phyloP scores from a whole-genome alignment of 2,797 vertebrate species.

The Catharus ustulatus region DNA sequence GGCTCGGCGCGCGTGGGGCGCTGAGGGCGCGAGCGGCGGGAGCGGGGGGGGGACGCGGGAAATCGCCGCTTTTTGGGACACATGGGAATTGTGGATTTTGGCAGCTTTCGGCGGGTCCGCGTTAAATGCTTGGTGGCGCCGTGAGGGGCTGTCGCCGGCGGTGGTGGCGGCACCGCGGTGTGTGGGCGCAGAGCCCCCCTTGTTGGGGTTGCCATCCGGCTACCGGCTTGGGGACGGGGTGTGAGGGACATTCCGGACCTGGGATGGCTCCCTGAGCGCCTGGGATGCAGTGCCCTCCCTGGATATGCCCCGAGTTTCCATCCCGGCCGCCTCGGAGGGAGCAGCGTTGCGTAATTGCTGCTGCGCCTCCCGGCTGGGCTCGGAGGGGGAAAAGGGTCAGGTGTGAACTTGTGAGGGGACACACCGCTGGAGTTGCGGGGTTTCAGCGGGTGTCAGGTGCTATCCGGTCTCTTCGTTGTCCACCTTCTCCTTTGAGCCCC shows the following conservation, averaged over 20 bases:
- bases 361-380: not conserved
- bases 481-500: rapidly evolving
- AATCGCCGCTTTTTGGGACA: rapidly evolving
- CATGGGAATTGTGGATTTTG: rapidly evolving
- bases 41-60: not conserved
- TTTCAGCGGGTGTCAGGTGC: rapidly evolving
- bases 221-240: rapidly evolving
- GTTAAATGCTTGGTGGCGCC: rapidly evolving
- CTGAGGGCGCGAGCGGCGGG: not conserved
- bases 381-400: not conserved
- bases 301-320: not conserved
- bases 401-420: not conserved
- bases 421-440: not conserved
- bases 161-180: not conserved
- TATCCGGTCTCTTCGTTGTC: rapidly evolving
- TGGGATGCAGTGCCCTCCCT: not conserved
- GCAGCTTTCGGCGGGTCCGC: rapidly evolving
- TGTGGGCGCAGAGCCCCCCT: not conserved
- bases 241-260: rapidly evolving
- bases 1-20: not conserved
- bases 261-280: not conserved
- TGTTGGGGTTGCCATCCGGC: no score
- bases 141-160: not conserved
- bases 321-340: not conserved
- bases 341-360: not conserved